Conservation (phyloP, 92 coral and sea anemone species). For the Zoanthus solanderi region DNA sequence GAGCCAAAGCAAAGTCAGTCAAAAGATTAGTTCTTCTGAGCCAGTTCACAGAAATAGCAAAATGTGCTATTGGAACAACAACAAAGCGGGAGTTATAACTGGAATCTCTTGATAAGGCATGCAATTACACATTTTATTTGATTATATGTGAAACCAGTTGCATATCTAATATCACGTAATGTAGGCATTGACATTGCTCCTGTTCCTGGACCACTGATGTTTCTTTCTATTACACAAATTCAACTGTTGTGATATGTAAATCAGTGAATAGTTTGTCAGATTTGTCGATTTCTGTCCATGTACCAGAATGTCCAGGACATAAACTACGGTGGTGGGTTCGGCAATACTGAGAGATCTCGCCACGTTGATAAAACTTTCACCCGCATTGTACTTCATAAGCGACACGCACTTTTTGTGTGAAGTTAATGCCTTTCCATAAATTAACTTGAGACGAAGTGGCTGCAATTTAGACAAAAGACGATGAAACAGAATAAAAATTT, state of each 20-base stretch:
- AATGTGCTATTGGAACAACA: background rate
- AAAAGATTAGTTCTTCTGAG: background rate
- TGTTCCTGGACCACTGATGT: slow-evolving; percentile 4
- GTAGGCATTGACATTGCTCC: background rate
- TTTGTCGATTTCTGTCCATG: slow-evolving; percentile 11
- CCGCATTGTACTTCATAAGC: slow-evolving; percentile 12
- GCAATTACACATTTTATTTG: background rate
- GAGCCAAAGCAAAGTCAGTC: background rate
- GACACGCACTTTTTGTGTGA: background rate
- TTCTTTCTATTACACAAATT: slow-evolving; percentile 8
- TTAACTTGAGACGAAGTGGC: slow-evolving; percentile 22
- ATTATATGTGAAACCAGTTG: background rate
- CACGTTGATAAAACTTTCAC: slow-evolving; percentile 3
- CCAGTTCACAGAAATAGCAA: slow-evolving; percentile 1
- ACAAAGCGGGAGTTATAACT: background rate
- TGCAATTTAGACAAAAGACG: slow-evolving; percentile 12
- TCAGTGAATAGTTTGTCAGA: background rate
- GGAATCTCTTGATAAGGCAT: slow-evolving; percentile 9
- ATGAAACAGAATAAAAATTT: slow-evolving; percentile 2
- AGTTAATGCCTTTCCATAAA: slow-evolving; percentile 10
- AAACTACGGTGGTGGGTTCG: slow-evolving; percentile 1
- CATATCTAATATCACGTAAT: background rate
- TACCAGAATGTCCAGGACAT: slow-evolving; percentile 14
- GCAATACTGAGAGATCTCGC: slow-evolving; percentile 16
- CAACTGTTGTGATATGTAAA: slow-evolving; percentile 12